phyloP scores from a whole-genome alignment of 1,140 invertebrate genomes.

The Drosophila sechellia region DNA sequence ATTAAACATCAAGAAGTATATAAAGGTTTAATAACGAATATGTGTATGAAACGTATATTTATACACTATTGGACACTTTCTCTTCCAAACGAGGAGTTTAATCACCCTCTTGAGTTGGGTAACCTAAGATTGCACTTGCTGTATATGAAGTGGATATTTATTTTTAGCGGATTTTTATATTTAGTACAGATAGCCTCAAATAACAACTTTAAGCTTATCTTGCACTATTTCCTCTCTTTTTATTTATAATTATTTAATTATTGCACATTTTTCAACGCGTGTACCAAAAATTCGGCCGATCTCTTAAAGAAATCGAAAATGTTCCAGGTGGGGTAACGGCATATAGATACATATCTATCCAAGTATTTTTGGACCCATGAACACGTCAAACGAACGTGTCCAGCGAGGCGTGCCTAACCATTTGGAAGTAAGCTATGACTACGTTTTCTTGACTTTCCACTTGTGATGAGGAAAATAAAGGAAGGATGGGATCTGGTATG shows the following conservation, averaged over 20 bases:
- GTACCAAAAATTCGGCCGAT: constrained; percentile 16
- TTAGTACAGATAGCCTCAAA: constrained; percentile 26
- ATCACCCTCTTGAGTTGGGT: constrained; percentile 17
- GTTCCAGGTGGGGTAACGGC: constrained; percentile 20
- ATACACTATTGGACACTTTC: neutral
- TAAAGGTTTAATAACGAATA: no score
- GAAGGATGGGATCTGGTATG: neutral
- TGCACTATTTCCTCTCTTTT: constrained; percentile 33
- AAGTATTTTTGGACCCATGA: constrained; percentile 23
- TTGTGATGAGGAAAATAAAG: constrained; percentile 11
- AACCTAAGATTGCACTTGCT: constrained; percentile 36
- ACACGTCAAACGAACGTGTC: constrained; percentile 50
- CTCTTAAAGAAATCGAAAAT: constrained; percentile 54
- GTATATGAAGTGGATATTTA: constrained; percentile 9
- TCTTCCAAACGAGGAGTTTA: constrained; percentile 7
- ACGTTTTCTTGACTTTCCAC: constrained; percentile 59
- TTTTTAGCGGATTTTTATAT: no score
- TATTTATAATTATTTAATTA: constrained; percentile 52
- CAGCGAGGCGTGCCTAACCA: constrained; percentile 53
- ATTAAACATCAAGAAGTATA: no score
- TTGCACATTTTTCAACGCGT: constrained; percentile 48
- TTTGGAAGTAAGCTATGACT: constrained; percentile 66
- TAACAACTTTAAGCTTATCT: constrained; percentile 52
- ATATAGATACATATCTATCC: neutral
- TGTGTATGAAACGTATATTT: no score